Conservation (phyloP, 2,797 vertebrate genomes). For the Takifugu rubripes region DNA sequence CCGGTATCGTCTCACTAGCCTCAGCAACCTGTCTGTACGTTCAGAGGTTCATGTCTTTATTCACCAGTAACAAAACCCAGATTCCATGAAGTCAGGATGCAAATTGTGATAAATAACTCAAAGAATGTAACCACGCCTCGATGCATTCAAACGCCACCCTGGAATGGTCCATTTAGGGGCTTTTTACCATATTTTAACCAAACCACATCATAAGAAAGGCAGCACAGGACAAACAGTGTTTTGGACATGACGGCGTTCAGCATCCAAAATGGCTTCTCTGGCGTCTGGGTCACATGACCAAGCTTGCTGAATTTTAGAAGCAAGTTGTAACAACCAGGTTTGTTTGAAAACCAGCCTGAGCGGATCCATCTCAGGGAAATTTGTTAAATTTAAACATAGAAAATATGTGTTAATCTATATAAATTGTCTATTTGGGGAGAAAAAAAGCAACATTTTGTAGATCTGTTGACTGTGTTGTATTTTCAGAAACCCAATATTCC, state of each 20-base stretch:
- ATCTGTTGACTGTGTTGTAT: constrained; percentile 11
- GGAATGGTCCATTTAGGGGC: too few species aligned
- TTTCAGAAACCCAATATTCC: constrained; percentile 4
- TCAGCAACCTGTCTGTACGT: constrained; percentile 33
- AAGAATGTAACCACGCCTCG: background rate
- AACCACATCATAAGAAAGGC: too few species aligned
- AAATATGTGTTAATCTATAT: constrained; percentile 16
- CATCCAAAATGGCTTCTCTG: too few species aligned
- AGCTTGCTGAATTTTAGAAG: constrained; percentile 28
- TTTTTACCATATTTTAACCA: too few species aligned
- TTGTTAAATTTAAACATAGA: constrained; percentile 1
- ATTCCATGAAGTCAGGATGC: background rate
- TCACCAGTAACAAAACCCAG: constrained; percentile 37
- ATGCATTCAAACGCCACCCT: too few species aligned
- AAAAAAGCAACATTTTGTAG: constrained; percentile 1
- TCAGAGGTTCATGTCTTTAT: constrained; percentile 18
- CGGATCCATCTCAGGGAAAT: constrained; percentile 49
- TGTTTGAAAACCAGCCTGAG: constrained; percentile 46
- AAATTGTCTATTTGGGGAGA: constrained; percentile 10
- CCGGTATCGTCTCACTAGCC: constrained; percentile 6
- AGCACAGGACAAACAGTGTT: too few species aligned
- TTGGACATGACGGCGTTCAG: too few species aligned
- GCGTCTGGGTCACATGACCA: background rate
- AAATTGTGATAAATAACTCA: background rate
- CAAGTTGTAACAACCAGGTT: constrained; percentile 21